These are phyloP conservation scores for Xyrauchen texanus DNA, from an alignment of 2,113 vertebrate genomes.

Conservation along the genomic window DNA sequence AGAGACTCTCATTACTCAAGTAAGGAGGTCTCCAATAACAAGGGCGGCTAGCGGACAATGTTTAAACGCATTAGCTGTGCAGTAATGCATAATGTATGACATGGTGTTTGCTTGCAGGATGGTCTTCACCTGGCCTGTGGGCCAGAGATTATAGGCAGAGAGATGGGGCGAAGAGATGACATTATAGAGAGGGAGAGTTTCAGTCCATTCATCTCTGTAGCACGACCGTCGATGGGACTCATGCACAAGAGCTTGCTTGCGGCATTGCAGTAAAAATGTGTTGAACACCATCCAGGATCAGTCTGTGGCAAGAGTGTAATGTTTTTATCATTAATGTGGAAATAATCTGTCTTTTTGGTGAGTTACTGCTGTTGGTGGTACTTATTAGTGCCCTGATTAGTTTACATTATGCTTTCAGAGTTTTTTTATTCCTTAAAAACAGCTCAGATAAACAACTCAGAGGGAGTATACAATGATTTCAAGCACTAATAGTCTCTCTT, in stretches of 20 bases:
- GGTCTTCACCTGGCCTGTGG: constrained; percentile 53
- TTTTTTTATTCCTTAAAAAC: not conserved
- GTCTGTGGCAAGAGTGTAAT: constrained; percentile 2
- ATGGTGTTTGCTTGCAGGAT: constrained; percentile 52
- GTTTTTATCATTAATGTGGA: constrained; percentile 37
- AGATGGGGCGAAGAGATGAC: constrained; percentile 34
- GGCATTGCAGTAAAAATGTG: constrained; percentile 12
- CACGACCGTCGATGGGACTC: not conserved
- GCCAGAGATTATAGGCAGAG: constrained; percentile 48
- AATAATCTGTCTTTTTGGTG: constrained; percentile 21
- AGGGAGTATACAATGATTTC: not conserved
- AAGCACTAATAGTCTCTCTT: not conserved
- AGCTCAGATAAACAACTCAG: not conserved
- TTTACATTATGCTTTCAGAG: not conserved
- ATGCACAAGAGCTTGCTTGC: constrained; percentile 1
- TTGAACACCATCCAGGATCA: constrained; percentile 14
- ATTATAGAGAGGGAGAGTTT: constrained; percentile 34
- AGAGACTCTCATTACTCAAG: constrained; percentile 78
- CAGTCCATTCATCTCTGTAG: constrained; percentile 34
- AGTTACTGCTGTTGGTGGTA: constrained; percentile 14
- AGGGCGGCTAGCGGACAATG: constrained; percentile 75
- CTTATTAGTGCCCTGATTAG: not conserved
- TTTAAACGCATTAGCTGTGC: constrained; percentile 65
- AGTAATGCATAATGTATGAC: constrained; percentile 65
- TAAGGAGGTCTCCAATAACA: constrained; percentile 74